Evolutionary conservation across 2,797 vertebrate species (phyloP), one percentile per base, ranked within the genome.

Genomic region (Saxicola maurus): DNA sequence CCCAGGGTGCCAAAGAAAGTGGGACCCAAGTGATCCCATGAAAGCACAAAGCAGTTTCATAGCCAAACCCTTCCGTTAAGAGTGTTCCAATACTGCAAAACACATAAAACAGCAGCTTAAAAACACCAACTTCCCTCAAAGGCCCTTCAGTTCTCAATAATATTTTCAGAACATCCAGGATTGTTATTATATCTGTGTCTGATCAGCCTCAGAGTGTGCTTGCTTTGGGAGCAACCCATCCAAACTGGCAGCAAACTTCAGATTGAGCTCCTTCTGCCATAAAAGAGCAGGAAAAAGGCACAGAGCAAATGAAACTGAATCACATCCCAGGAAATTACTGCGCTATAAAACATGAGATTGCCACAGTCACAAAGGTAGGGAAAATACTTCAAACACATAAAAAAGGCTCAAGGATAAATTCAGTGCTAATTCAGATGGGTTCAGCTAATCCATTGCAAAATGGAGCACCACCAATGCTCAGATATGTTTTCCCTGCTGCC

Each of bases 271-370:
- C 46, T 76, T 73, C 83, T 95, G 88, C 78, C 88, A 91, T 49
- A 52, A 60, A 75, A 89, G 40, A 81, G 59, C 86, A 95, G 92
- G 3, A 7, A 25, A 96, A 96, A 96, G 95, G 73, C 90, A 96
- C 94, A 92, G 67, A 82, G 56, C 67, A 87, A 94, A 94, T 45
- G 38, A 79, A 75, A 40, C 6, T 23, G 28, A 28, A 27, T 55
- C 1, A 0, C 37, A 40, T 62, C 57, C 25, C 86, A 74, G 71
- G 42, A 82, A 92, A 66, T 46, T 43, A 52, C 74, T 53, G 30
- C 3, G 2, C 35, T 56, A 10, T 33, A 68, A 62, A 89, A 76
- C 14, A 9, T 6, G 31, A 79, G 37, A 71, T 30, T 61, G 46
- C 72, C 53, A 64, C 30, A 71, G 60, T 64, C 38, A 65, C 25